Evolutionary conservation across 2,797 vertebrate genomes (phyloP).

Genomic region (Falco concolor): DNA sequence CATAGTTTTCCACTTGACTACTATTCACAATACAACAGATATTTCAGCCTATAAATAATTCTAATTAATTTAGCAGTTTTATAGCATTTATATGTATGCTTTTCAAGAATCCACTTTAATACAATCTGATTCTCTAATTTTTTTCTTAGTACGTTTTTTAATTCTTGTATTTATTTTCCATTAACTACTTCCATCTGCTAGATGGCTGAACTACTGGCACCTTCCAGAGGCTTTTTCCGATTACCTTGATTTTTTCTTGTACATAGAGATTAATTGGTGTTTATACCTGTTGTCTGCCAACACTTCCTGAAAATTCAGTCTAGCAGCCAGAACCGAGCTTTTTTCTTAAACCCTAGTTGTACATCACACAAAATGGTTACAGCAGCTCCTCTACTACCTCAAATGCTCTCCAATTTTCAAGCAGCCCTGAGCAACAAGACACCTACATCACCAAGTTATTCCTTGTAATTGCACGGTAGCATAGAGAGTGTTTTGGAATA

Average conservation of each 20-base stretch:
- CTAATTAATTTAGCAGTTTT: neutral
- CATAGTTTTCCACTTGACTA: neutral
- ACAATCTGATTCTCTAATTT: neutral
- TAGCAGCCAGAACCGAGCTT: neutral
- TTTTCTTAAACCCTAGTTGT: neutral
- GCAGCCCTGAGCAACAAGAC: neutral
- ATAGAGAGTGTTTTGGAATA: neutral
- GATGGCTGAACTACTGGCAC: neutral
- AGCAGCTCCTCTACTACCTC: neutral
- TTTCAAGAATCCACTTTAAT: neutral
- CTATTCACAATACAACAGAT: neutral
- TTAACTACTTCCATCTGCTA: neutral
- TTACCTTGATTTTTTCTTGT: neutral
- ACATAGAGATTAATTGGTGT: neutral
- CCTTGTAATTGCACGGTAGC: neutral
- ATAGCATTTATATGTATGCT: neutral
- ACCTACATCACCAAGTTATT: neutral
- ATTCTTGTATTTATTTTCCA: neutral
- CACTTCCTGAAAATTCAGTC: neutral
- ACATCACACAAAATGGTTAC: neutral
- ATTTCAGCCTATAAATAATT: neutral
- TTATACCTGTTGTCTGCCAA: neutral
- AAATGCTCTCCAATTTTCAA: neutral
- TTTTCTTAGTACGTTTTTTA: neutral
- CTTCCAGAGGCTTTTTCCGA: neutral